Base-by-base conservation (phyloP, 2,888 invertebrate genomes). In the Caenorhabditis sp. region DNA sequence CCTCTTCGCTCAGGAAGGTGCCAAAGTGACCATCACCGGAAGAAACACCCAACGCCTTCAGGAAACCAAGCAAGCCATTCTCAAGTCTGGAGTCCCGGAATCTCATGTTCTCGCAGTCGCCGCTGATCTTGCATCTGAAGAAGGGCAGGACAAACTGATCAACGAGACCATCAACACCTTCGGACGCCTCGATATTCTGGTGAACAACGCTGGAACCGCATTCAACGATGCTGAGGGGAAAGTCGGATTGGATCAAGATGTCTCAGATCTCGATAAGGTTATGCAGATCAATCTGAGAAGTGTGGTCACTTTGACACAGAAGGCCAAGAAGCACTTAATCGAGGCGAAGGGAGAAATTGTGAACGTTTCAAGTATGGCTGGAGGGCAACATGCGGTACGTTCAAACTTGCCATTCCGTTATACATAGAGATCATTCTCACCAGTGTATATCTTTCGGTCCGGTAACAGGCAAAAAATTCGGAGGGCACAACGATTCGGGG, bases 261-360 rank as follows among this genome's bases (percentile, higher is more conserved):
- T 74, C 16, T 54, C 63, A 4, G 64, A 64, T 35, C 64, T 41
- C 10, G 74, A 74, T 22, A 74, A 64, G 28, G n/a, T 16, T 8
- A 64, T 74, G 64, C 26, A 56, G 31, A 74, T 74, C 26, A 64
- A 74, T 28, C 28, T 74, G 74, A 64, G 64, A 56, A 64, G 63
- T 44, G 63, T 74, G 2, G 64, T 74, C 6, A 84, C 70, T 12
- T 26, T 84, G 24, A 81, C 77, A 2, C 69, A 81, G n/a, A 61
- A 81, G 14, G 81, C 84, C 8, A 61, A 69, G 24, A 58, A 73
- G 22, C 59, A 84, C 54, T 61, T 84, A 31, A 61, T 77, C 10
- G 51, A 81, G 14, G 38, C 77, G 0, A 80, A 81, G 54, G 84
- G 84, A 63, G 84, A 80, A 51, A 31, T 84, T 8, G 59, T 84